Base-by-base conservation (phyloP, 35 echinoderm and acorn worm genomes). In the Apostichopus californicus region DNA sequence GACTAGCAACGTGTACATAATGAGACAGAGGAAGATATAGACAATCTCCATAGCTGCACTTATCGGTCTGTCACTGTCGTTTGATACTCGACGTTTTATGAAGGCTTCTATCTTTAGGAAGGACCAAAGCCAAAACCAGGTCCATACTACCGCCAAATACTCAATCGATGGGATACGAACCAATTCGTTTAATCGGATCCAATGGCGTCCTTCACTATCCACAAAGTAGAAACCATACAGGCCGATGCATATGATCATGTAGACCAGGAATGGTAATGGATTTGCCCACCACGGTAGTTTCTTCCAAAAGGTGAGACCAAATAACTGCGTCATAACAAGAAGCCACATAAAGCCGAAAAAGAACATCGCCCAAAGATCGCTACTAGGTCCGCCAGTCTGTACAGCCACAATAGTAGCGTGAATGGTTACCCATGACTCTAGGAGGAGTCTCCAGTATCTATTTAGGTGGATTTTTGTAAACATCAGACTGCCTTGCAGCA, bases 401-500 rank as follows among this genome's bases (percentile, higher is more conserved):
- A 86, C 77, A 13, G 96, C 96, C 8, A 98, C 96, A 5, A 95
- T 77, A 2, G 89, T 94, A 22, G 92, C 92, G 58, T 98, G 96
- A 87, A 98, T 77, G 12, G 93, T 93, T 14, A 98, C 96, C 96
- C 96, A 98, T 1, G 78, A 57, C 56, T 98, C 96, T 14, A 98
- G 59, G 5, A 90, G 59, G 2, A 98, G 79, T 11, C 96, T 90
- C 96, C 96, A 98, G 77, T 95, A 95, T 12, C 96, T 88, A 78
- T 98, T 98, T 9, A 98, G 86, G 86, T 98, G 96, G 5, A 98
- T 66, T 7, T 94, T 93, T 64, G 96, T 98, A 64, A 90, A 98
- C 92, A 98, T 95, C 25, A 98, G 92, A 90, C 96, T 98, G 1
- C 96, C 96, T 77, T 98, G 96, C 13, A 98, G 92, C 92, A 98